phyloP scores from a whole-genome alignment of 2,797 vertebrate species.

The Anabas testudineus region DNA sequence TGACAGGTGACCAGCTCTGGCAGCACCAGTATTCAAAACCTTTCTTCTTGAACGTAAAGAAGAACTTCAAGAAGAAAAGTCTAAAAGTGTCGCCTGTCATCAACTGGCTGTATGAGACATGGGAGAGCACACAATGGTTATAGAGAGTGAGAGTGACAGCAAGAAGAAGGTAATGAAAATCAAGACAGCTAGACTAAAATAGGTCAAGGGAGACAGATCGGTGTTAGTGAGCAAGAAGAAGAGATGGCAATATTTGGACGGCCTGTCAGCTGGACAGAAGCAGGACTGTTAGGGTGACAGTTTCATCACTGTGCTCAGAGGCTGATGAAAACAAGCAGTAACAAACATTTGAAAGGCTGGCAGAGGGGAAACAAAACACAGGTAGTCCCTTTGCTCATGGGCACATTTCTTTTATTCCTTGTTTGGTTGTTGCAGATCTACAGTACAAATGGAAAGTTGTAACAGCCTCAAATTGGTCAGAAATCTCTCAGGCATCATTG shows the following conservation, averaged over 20 bases:
- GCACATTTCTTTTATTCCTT: conserved; percentile 15
- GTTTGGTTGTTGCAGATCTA: conserved; percentile 1
- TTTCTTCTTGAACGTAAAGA: conserved; percentile 6
- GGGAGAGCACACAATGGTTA: neutral
- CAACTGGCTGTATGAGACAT: neutral
- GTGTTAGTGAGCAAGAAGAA: conserved; percentile 9
- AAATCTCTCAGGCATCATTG: conserved; percentile 71
- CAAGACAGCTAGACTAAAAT: conserved; percentile 30
- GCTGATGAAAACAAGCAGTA: conserved; percentile 67
- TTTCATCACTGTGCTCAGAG: conserved; percentile 60
- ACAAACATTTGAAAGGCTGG: conserved; percentile 32
- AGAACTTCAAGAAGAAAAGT: too few species aligned
- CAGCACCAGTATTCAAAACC: conserved; percentile 3
- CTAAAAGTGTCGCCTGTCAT: conserved; percentile 32
- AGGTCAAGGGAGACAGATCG: conserved; percentile 13
- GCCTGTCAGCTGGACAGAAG: conserved; percentile 36
- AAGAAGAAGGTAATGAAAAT: conserved; percentile 45
- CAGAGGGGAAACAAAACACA: conserved; percentile 36
- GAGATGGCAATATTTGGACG: conserved; percentile 19
- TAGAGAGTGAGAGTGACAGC: conserved; percentile 33
- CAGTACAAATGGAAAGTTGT: conserved; percentile 47
- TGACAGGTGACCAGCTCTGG: neutral
- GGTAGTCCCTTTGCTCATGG: conserved; percentile 31
- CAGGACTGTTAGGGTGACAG: conserved; percentile 12
- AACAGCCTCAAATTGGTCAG: conserved; percentile 62